Evolutionary conservation across 2,113 vertebrate genomes (phyloP).

Genomic region (Prionailurus viverrinus): DNA sequence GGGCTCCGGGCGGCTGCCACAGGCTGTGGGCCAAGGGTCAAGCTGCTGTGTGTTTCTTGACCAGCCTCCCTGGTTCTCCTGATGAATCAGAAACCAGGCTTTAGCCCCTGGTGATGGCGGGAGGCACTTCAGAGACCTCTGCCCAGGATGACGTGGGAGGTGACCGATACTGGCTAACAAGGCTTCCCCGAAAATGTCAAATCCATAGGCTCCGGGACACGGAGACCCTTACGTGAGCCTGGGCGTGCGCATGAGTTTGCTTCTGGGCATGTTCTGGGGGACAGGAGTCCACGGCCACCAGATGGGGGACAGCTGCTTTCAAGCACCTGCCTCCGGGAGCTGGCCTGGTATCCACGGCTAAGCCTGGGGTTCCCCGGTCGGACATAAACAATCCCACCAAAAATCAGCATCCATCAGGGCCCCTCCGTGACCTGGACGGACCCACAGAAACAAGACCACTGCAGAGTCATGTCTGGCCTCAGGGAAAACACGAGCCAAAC

Average conservation of each 20-base stretch:
- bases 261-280: not conserved
- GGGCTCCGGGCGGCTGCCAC: accelerated
- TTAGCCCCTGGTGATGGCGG: not conserved
- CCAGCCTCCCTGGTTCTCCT: not conserved
- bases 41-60: too few relatives aligned
- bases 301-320: not conserved
- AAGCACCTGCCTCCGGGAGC: not conserved
- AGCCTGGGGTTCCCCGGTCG: not conserved
- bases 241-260: not conserved
- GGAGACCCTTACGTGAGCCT: not conserved
- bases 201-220: not conserved
- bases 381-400: too few relatives aligned
- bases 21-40: not conserved
- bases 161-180: not conserved
- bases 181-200: not conserved
- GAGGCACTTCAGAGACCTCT: too few relatives aligned
- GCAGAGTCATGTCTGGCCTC: not conserved
- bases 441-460: not conserved
- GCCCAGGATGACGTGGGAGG: not conserved
- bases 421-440: not conserved
- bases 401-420: not conserved
- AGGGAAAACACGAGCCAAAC: not conserved
- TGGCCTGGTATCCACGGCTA: not conserved
- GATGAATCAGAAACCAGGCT: not conserved
- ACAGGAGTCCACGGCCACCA: not conserved